phyloP scores from a whole-genome alignment of 2,888 invertebrate species.

The Nipponacmea schrenckii region DNA sequence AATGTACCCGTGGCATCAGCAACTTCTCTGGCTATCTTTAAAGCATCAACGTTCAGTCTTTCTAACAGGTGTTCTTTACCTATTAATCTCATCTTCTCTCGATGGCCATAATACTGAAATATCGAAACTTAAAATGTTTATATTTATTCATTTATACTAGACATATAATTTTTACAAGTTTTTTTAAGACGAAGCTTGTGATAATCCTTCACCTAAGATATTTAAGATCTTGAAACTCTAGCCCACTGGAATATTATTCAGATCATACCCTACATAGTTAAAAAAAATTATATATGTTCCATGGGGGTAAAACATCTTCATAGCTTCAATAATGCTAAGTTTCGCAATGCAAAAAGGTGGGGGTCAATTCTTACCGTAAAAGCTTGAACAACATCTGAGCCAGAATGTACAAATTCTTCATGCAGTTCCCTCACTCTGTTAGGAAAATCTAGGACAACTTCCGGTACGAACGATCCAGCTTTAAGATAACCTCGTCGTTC shows the following conservation, averaged over 20 bases:
- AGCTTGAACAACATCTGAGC: conserved; percentile 48
- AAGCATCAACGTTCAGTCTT: conserved; percentile 51
- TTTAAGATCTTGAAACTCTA: too few relatives aligned
- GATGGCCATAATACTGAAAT: conserved; percentile 62
- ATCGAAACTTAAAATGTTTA: too few relatives aligned
- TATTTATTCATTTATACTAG: too few relatives aligned
- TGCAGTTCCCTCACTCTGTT: conserved; percentile 38
- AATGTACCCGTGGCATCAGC: conserved; percentile 59
- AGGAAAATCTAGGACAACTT: conserved; percentile 41
- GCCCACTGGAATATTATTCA: too few relatives aligned
- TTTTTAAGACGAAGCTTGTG: too few relatives aligned
- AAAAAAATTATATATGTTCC: too few relatives aligned
- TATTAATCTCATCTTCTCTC: conserved; percentile 56
- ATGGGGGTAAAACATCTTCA: too few relatives aligned
- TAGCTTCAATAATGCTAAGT: too few relatives aligned
- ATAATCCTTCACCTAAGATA: too few relatives aligned
- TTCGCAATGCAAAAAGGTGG: too few relatives aligned
- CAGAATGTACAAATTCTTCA: conserved; percentile 52
- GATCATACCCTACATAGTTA: too few relatives aligned
- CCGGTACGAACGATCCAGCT: conserved; percentile 41
- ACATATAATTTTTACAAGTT: too few relatives aligned
- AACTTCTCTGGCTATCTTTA: conserved; percentile 60
- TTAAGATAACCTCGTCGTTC: conserved; percentile 40
- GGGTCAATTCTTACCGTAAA: conserved; percentile 48
- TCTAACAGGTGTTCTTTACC: conserved; percentile 59